Base-by-base conservation (phyloP, 2,888 invertebrate genomes). In the Venusia cambrica region DNA sequence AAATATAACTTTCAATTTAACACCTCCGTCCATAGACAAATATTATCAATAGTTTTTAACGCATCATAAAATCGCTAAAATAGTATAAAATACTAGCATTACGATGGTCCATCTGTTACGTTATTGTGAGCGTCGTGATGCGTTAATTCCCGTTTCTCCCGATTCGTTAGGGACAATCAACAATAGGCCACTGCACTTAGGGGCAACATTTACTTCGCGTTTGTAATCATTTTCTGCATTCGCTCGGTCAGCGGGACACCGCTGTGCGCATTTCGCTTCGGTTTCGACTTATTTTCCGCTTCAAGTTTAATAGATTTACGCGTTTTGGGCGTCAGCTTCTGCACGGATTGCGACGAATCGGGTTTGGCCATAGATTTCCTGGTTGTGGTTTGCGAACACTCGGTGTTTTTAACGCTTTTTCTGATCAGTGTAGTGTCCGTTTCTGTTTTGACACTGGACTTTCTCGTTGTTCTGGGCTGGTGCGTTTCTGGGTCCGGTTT, bases 41-140 rank as follows among this genome's bases (percentile, higher is more conserved):
- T n/a, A n/a, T n/a, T n/a, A n/a, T n/a, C n/a, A n/a, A 35, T 24
- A 35, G 14, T 40, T 40, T 19, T 7, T 26, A 35, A 40, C 57
- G 62, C 51, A 54, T 50, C 51, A 30, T 51, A 49, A 56, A 63
- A 56, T 61, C 58, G 62, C 64, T 67, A 63, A 69, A 71, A 51
- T 55, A 77, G 74, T 80, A 83, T 40, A 79, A 85, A 79, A 83
- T 80, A 80, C 76, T 69, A 72, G 57, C 77, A 75, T 74, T 62
- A 72, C 66, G 73, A 62, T 85, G 85, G 85, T 85, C 85, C 84
- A 62, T 70, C 49, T 57, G 79, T 79, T 80, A 62, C 80, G 19
- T 68, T 56, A 58, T 69, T 65, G 72, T 73, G 74, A 78, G 77
- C 71, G 63, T 57, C 41, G 67, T 59, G 67, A 67, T 67, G 74